A percentile compares a stretch with the other conserved stretches of the same genome.
phyloP scores from a whole-genome alignment of 2,113 vertebrate species.

The Psettodes erumei region DNA sequence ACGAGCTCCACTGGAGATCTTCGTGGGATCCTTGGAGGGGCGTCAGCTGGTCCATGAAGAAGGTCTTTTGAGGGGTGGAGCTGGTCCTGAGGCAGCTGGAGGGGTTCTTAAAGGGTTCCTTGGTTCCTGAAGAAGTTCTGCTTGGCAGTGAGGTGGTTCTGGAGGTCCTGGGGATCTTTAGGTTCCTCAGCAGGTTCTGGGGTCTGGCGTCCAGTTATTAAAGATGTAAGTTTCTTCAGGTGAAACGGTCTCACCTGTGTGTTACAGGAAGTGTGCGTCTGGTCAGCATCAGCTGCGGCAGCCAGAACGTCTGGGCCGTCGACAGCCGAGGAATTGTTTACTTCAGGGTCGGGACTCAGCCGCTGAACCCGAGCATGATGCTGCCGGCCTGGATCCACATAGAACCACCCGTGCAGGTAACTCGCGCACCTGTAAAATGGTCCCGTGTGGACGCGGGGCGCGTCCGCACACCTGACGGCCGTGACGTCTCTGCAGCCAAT shows the following conservation, averaged over 20 bases:
- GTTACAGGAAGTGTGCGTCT: slow-evolving; percentile 87
- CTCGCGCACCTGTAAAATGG: too few species aligned
- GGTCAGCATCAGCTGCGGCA: slow-evolving; percentile 90
- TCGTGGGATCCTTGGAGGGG: too few species aligned
- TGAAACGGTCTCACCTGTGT: slow-evolving; percentile 13
- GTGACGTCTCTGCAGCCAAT: slow-evolving; percentile 86
- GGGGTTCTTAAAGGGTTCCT: too few species aligned
- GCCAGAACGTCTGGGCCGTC: slow-evolving; percentile 96
- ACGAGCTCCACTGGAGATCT: too few species aligned
- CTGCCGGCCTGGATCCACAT: slow-evolving; percentile 97
- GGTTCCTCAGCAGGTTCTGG: background rate
- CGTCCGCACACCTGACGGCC: too few species aligned
- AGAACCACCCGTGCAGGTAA: slow-evolving; percentile 92
- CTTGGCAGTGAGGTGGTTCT: too few species aligned
- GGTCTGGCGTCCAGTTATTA: too few species aligned
- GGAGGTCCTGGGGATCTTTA: background rate
- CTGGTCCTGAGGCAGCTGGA: too few species aligned
- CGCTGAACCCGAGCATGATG: slow-evolving; percentile 97
- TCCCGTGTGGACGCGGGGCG: too few species aligned
- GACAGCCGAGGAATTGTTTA: slow-evolving; percentile 91
- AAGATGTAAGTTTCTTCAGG: background rate
- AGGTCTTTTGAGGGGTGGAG: too few species aligned
- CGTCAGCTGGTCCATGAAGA: too few species aligned
- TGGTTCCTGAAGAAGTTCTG: too few species aligned
- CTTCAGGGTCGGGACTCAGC: slow-evolving; percentile 97